phyloP scores from a whole-genome alignment of 2,888 invertebrate species.

The Diachrysia chrysitis region DNA sequence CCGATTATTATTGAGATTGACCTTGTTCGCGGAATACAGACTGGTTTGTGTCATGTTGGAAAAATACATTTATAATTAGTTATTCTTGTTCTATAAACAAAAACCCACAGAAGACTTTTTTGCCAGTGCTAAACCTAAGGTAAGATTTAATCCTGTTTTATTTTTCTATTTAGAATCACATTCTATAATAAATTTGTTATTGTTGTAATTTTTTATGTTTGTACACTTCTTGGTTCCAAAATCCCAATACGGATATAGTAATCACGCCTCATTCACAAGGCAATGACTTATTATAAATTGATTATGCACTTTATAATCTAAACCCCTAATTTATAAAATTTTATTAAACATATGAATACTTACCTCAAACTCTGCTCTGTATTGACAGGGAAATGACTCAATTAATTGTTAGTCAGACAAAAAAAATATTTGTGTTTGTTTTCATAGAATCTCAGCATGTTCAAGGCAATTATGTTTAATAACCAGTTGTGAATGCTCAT shows the following conservation, averaged over 20 bases:
- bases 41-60: constrained; percentile 43
- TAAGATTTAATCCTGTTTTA: constrained; percentile 21
- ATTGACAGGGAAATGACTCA: constrained; percentile 22
- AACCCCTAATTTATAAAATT: constrained; percentile 22
- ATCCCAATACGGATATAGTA: constrained; percentile 16
- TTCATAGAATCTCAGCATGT: constrained; percentile 1
- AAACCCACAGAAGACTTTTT: constrained; percentile 12
- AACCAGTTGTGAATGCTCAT: neutral
- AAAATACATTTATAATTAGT: constrained; percentile 33
- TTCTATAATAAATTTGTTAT: neutral
- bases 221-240: neutral
- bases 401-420: constrained; percentile 15
- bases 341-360: constrained; percentile 29
- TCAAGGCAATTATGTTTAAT: constrained; percentile 26
- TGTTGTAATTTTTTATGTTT: neutral
- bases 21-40: constrained; percentile 50
- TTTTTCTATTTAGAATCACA: neutral
- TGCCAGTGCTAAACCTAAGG: constrained; percentile 25
- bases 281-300: constrained; percentile 38
- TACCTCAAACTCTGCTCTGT: constrained; percentile 16
- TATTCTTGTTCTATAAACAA: constrained; percentile 30
- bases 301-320: neutral
- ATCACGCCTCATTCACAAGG: constrained; percentile 15
- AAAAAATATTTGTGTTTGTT: neutral
- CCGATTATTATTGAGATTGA: constrained; percentile 54